These are phyloP conservation scores for Dascyllus trimaculatus DNA, from an alignment of 2,113 vertebrate genomes.

Conservation along the genomic window DNA sequence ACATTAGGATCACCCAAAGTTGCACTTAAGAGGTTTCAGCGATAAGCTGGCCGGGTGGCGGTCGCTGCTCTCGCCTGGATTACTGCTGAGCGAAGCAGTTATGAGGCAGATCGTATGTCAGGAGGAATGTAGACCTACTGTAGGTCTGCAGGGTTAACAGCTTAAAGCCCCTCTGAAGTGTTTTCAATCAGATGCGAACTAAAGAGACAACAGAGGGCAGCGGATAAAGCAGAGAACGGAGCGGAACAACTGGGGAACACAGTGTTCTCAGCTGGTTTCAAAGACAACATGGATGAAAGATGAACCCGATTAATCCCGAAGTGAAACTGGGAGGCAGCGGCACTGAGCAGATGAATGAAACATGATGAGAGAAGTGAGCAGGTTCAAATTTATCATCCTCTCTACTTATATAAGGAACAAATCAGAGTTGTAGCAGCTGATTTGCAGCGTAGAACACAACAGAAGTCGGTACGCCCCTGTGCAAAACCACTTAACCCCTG, in stretches of 20 bases:
- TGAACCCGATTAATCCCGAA: background rate
- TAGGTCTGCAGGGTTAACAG: constrained; percentile 36
- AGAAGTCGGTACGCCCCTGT: no score
- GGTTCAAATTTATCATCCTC: no score
- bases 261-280: constrained; percentile 16
- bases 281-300: background rate
- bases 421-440: no score
- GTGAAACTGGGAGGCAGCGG: background rate
- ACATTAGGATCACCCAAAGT: background rate
- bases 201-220: constrained; percentile 41
- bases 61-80: constrained; percentile 23
- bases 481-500: no score
- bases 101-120: constrained; percentile 20
- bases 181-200: constrained; percentile 57
- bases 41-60: constrained; percentile 22
- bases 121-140: background rate
- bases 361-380: background rate
- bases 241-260: constrained; percentile 17
- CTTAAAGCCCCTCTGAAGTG: constrained; percentile 51
- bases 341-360: background rate
- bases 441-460: no score
- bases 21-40: constrained; percentile 21
- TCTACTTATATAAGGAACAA: no score
- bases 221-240: background rate
- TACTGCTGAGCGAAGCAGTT: constrained; percentile 12